Evolutionary conservation across 2,797 vertebrate genomes (phyloP).

Genomic region (Sebastes trivittatus): DNA sequence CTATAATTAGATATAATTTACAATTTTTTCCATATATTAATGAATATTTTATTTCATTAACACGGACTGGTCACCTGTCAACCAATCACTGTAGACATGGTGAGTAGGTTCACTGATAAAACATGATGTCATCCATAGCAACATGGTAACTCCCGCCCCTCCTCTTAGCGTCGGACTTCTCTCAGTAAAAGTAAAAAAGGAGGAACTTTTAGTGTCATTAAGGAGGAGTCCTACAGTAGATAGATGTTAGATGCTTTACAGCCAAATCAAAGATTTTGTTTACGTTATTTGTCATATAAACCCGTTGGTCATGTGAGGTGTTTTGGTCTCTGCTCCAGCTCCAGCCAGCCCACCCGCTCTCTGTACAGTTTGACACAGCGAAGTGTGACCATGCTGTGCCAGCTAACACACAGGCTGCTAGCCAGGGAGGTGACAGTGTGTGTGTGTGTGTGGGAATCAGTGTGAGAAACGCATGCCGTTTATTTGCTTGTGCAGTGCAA

Average conservation of each 20-base stretch:
- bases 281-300: neutral
- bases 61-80: neutral
- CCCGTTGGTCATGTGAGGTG: slow-evolving; percentile 28
- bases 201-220: neutral
- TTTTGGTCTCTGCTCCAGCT: slow-evolving; percentile 69
- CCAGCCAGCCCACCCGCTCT: slow-evolving; percentile 48
- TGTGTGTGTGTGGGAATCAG: slow-evolving; percentile 22
- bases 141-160: neutral
- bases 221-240: neutral
- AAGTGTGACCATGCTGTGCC: slow-evolving; percentile 41
- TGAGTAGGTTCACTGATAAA: neutral
- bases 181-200: neutral
- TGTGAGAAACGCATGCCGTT: slow-evolving; percentile 31
- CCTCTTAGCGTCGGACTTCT: neutral
- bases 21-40: fast-evolving
- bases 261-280: neutral
- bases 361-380: slow-evolving; percentile 48
- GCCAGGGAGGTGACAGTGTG: slow-evolving; percentile 72
- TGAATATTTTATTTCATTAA: neutral
- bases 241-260: neutral
- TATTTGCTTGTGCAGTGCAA: neutral
- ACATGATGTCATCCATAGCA: neutral
- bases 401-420: slow-evolving; percentile 58
- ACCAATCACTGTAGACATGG: neutral
- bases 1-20: neutral